Conservation (phyloP, 2,113 vertebrate genomes). For the Solea senegalensis region DNA sequence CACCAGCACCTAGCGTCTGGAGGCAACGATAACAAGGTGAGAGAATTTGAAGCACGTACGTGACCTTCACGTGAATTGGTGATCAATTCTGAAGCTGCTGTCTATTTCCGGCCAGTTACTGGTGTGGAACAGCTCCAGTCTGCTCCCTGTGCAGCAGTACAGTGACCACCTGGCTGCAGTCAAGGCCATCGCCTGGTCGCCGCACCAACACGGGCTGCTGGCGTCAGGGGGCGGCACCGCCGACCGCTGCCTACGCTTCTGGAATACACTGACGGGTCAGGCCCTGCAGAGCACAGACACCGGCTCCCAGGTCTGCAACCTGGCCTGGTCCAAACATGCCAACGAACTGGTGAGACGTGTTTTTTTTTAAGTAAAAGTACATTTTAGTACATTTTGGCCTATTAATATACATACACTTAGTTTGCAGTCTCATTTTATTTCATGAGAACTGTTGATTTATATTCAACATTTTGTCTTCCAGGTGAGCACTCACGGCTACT, state of each 20-base stretch:
- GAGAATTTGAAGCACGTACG: no score
- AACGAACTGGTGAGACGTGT: conserved; percentile 83
- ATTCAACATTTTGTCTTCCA: conserved; percentile 29
- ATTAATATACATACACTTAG: no score
- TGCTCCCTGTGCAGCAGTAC: conserved; percentile 85
- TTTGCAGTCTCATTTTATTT: no score
- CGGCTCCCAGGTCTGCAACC: conserved; percentile 85
- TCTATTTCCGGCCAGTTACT: conserved; percentile 65
- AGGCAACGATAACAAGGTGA: conserved; percentile 86
- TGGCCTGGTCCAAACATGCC: conserved; percentile 87
- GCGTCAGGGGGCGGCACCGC: conserved; percentile 84
- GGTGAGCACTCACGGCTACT: conserved; percentile 88
- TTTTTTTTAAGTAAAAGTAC: no score
- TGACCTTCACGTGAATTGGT: neutral
- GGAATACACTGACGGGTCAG: conserved; percentile 86
- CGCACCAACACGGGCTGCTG: conserved; percentile 85
- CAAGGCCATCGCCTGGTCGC: conserved; percentile 86
- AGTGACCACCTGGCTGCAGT: conserved; percentile 84
- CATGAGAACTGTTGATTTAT: no score
- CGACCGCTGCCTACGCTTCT: conserved; percentile 85
- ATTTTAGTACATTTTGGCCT: no score
- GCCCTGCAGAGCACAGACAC: conserved; percentile 86
- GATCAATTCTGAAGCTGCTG: neutral
- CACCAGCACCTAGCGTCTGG: conserved; percentile 86
- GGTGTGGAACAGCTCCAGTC: conserved; percentile 86